Conservation (phyloP, 1,140 invertebrate genomes). For the Helicoverpa armigera region DNA sequence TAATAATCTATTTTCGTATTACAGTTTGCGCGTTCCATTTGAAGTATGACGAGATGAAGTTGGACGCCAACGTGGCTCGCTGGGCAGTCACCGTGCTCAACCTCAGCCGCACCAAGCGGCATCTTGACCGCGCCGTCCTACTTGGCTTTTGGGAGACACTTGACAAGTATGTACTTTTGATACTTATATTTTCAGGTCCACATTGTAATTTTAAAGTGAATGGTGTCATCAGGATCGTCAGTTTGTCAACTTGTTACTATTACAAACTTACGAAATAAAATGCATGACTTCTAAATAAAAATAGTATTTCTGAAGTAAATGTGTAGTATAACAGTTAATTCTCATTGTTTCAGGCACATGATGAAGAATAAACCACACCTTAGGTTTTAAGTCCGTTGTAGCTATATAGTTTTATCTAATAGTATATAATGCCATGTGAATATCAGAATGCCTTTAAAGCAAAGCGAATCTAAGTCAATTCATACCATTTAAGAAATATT, state of each 20-base stretch:
- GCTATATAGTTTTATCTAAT: constrained; percentile 71
- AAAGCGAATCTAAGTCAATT: constrained; percentile 76
- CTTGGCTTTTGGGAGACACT: constrained; percentile 99
- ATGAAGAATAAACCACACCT: constrained; percentile 97
- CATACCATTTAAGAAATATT: constrained; percentile 75
- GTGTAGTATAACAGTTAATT: not conserved
- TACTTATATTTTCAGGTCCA: not conserved
- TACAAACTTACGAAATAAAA: too few relatives aligned
- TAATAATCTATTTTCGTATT: constrained; percentile 48
- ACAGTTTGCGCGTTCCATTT: constrained; percentile 98
- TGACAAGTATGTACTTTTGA: constrained; percentile 92
- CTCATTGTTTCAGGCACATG: constrained; percentile 92
- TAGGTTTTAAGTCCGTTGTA: constrained; percentile 90
- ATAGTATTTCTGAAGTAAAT: too few relatives aligned
- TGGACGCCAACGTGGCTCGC: constrained; percentile 97
- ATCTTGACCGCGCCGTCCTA: constrained; percentile 98
- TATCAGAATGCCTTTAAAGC: constrained; percentile 69
- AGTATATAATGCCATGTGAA: constrained; percentile 72
- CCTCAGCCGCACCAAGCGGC: constrained; percentile 96
- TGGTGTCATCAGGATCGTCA: not conserved
- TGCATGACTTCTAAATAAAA: too few relatives aligned
- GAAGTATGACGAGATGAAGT: constrained; percentile 98
- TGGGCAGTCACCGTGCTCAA: constrained; percentile 98
- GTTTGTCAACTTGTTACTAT: too few relatives aligned
- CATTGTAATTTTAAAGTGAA: constrained; percentile 27